Base-by-base conservation (phyloP, 2,888 invertebrate genomes). In the Caenorhabditis becei region DNA sequence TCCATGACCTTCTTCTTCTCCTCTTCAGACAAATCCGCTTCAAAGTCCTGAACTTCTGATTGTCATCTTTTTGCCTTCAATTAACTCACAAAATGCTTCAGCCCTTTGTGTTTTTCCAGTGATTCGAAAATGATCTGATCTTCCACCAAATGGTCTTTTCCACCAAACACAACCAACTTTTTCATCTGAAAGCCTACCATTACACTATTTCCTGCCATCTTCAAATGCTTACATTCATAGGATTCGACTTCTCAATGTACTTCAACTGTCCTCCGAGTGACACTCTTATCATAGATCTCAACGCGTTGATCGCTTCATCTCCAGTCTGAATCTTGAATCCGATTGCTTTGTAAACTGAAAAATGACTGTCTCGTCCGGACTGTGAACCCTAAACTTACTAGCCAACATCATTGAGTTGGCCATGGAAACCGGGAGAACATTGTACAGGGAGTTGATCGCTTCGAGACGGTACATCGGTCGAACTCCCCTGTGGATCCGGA, bases 401-500 rank as follows among this genome's bases (percentile, higher is more conserved):
- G 37, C 61, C 37, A 67, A 58, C 37, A 77, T 59, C 49, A 82
- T 69, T 0, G 70, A 41, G 28, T 84, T 62, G 0, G 71, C 70
- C n/a, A 65, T 11, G 4, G 44, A 70, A 14, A 20, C 44, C 24
- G 80, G 72, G 10, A 82, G 47, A 14, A 69, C 7, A 24, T 41
- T 47, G 24, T 78, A 80, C 3, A 83, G 18, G 35, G 54, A 51
- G 26, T 59, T 24, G 26, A 81, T 32, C 7, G 65, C 32, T 47
- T 59, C 24, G 14, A 85, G 44, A 14, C 70, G 41, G 44, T 59
- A 83, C 32, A 62, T 51, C 7, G 87, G 87, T n/a, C 72, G 70
- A 61, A 87, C 75, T 35, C 83, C 83, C 41, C 67, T 67, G 49
- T 87, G 85, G 20, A 65, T 59, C 24, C 85, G 83, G n/a, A 85